These are phyloP conservation scores for Drosophila biarmipes DNA, from an alignment of 1,140 invertebrate genomes.

Conservation along the genomic window DNA sequence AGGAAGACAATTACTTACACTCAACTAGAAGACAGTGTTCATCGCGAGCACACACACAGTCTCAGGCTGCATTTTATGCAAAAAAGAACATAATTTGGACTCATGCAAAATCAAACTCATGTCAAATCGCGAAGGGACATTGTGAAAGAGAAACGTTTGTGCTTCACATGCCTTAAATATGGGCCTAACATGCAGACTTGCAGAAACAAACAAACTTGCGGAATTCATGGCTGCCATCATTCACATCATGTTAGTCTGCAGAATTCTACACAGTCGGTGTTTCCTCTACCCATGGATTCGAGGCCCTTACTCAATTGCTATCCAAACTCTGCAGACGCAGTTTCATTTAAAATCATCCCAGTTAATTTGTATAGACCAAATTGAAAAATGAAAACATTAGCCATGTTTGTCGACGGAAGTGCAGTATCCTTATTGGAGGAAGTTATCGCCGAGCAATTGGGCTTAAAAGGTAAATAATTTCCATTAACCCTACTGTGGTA, in stretches of 20 bases:
- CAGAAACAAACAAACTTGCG: background rate
- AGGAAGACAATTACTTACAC: background rate
- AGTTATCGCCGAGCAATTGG: background rate
- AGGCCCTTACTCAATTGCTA: background rate
- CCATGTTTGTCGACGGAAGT: background rate
- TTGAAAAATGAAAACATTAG: background rate
- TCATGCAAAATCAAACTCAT: too few relatives aligned
- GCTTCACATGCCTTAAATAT: background rate
- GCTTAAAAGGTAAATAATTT: background rate
- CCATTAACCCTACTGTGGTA: background rate
- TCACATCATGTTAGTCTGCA: too few relatives aligned
- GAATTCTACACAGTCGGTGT: background rate
- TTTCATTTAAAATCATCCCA: background rate
- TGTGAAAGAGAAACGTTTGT: constrained; percentile 1
- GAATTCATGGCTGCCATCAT: background rate
- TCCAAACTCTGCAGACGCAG: too few relatives aligned
- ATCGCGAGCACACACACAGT: background rate
- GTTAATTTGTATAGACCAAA: constrained; percentile 1
- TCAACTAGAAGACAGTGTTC: background rate
- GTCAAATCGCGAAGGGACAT: too few relatives aligned
- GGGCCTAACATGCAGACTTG: background rate
- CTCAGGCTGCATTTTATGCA: too few relatives aligned
- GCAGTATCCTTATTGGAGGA: background rate
- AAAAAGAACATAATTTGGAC: too few relatives aligned
- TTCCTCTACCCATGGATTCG: too few relatives aligned